A percentile compares a stretch with the other conserved stretches of the same genome.
Conservation (phyloP, 2,113 vertebrate species). For the Stegostoma tigrinum region DNA sequence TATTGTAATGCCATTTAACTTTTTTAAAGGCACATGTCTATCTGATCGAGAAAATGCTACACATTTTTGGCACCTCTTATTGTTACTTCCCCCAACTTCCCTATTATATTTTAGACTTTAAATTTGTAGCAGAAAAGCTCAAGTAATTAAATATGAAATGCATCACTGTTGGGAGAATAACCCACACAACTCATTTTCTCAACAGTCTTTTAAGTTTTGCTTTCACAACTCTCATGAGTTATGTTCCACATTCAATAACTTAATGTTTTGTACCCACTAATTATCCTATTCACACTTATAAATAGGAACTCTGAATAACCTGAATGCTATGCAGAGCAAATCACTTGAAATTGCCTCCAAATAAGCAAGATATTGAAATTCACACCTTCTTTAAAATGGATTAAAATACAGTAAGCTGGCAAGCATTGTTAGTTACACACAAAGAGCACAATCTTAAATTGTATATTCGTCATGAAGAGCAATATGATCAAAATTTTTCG, state of each 20-base stretch:
- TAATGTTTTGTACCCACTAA: neutral
- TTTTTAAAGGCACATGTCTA: no score
- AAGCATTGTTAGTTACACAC: neutral
- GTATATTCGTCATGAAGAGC: neutral
- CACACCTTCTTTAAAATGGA: neutral
- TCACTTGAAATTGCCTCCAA: neutral
- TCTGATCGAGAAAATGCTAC: neutral
- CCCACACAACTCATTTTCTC: neutral
- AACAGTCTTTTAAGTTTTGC: neutral
- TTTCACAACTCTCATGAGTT: neutral
- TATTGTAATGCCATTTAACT: no score
- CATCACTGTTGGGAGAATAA: neutral
- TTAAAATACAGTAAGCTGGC: neutral
- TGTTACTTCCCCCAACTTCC: neutral
- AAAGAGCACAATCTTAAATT: neutral
- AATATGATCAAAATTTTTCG: neutral
- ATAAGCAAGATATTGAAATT: neutral
- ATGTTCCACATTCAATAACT: neutral
- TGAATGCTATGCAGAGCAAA: neutral
- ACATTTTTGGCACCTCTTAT: no score
- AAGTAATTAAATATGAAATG: neutral
- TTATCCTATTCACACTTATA: neutral
- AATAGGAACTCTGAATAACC: neutral
- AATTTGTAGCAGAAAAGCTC: no score
- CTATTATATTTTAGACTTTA: no score